Conservation (phyloP, 2,113 vertebrate species). For the Ochotona curzoniae region DNA sequence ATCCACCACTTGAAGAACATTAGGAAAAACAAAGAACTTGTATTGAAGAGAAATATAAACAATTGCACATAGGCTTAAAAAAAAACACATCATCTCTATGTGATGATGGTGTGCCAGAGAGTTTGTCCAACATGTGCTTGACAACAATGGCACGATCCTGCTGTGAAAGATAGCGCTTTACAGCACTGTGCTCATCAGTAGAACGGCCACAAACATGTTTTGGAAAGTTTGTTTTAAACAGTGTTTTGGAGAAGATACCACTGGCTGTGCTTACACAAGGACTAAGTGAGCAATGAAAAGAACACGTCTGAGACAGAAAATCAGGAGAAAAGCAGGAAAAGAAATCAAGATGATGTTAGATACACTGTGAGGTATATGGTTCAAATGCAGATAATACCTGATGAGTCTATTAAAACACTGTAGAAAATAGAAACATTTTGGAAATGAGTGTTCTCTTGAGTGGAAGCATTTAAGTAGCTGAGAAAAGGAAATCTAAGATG, state of each 20-base stretch:
- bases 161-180: neutral
- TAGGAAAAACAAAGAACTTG: neutral
- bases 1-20: neutral
- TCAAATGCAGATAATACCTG: neutral
- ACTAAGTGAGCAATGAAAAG: no score
- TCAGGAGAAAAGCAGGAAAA: neutral
- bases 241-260: neutral
- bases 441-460: neutral
- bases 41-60: neutral
- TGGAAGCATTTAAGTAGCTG: neutral
- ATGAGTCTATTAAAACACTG: neutral
- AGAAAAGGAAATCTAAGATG: neutral
- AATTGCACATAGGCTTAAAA: neutral
- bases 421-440: neutral
- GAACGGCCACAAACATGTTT: neutral
- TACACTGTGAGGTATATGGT: no score
- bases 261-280: neutral
- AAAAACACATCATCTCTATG: neutral
- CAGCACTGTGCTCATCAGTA: neutral
- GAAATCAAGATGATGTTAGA: no score
- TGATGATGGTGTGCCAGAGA: neutral
- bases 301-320: neutral
- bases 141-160: neutral
- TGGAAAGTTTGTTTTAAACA: neutral
- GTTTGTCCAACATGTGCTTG: neutral